Evolutionary conservation across 2,797 vertebrate species (phyloP), one percentile per base, ranked within the genome.

Genomic region (Pipistrellus pipistrellus): DNA sequence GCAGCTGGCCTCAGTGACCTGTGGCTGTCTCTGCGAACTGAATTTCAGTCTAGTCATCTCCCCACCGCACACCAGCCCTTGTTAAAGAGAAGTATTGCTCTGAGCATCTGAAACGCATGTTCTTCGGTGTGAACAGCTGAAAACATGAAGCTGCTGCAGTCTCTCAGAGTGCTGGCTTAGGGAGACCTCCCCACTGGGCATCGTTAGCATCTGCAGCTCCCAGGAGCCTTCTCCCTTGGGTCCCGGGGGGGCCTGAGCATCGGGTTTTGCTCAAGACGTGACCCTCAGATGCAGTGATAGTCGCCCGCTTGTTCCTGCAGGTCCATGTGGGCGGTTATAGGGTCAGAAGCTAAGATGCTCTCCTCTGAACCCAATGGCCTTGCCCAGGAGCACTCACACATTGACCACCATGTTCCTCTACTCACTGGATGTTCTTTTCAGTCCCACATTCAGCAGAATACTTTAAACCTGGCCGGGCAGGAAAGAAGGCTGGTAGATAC

Each of bases 121-220:
- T 57, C 30, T 93, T 66, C 91, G n/a, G 25, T 83, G 23, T 38
- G 35, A 94, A 66, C 35, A 83, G 44, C 44, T 85, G 71, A 80
- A 85, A 80, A 75, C 64, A 68, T 83, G 55, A 51, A 88, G 48
- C 44, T 51, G 80, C 64, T 59, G n/a, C 62, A 57, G 93, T 57
- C 71, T 96, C 85, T 91, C 51, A 93, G 93, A 94, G 69, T 38
- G 69, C 53, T 72, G 83, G 88, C 48, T 59, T 72, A 88, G 51
- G 85, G 92, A 57, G 53, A 32, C 55, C 92, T 96, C 90, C 46
- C 68, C 95, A 64, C 35, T 35, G 84, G 51, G 81, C 21, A 69
- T 77, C 35, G 57, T 90, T 83, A 71, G 78, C 23, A 68, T 77
- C 90, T 91, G 15, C 13, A 64, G 75, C 32, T 88, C 87, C 71